A percentile compares a stretch with the other conserved stretches of the same genome.
Evolutionary conservation across 53 echinoderm and acorn worm species (phyloP).

Genomic region (Patiria pectinifera): DNA sequence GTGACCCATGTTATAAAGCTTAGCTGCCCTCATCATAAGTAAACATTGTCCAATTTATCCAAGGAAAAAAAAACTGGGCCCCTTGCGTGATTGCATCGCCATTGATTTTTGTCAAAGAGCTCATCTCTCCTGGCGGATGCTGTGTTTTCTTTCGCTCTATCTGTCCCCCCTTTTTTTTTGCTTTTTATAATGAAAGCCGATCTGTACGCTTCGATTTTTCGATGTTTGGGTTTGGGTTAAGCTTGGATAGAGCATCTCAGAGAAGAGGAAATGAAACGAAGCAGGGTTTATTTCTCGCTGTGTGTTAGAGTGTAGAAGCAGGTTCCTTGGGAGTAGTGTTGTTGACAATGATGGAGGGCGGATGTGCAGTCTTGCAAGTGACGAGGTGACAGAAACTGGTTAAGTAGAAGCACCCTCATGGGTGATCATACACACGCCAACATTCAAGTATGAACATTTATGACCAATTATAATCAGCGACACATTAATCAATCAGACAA

Average conservation of each 20-base stretch:
- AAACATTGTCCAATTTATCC: conserved; percentile 30
- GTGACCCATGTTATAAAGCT: neutral
- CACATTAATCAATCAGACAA: conserved; percentile 2
- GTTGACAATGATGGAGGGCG: neutral
- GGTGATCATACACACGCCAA: neutral
- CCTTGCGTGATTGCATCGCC: conserved; percentile 31
- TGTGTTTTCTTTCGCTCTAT: neutral
- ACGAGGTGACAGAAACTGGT: neutral
- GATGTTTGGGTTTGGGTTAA: conserved; percentile 33
- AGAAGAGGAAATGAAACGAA: conserved; percentile 19
- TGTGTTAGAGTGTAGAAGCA: neutral
- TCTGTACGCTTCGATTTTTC: conserved; percentile 27
- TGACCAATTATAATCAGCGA: neutral
- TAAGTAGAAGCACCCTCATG: neutral
- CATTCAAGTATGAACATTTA: neutral
- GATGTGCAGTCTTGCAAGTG: neutral
- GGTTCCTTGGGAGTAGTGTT: neutral
- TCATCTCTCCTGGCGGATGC: conserved; percentile 9
- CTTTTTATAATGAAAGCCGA: conserved; percentile 29
- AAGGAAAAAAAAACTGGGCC: conserved; percentile 5
- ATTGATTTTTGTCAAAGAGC: conserved; percentile 60
- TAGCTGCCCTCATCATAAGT: conserved; percentile 3
- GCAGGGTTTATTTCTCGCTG: neutral
- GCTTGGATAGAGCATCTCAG: neutral
- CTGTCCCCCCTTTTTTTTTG: too few species aligned